A percentile compares a stretch with the other conserved stretches of the same genome.
phyloP scores from a whole-genome alignment of 2,888 invertebrate genomes.

The Cloeon dipterum region DNA sequence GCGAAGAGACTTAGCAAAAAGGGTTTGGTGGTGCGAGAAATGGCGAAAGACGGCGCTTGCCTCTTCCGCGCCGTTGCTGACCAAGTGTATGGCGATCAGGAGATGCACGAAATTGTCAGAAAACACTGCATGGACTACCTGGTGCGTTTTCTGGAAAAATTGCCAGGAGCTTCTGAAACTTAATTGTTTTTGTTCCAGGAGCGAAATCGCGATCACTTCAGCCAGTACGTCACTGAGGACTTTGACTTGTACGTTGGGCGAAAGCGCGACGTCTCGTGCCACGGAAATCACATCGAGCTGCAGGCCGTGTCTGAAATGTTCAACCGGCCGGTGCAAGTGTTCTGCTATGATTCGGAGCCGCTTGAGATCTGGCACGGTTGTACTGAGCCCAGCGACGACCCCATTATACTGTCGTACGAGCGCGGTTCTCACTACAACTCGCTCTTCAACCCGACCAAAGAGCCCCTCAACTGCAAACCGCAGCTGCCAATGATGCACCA shows the following conservation, averaged over 20 bases:
- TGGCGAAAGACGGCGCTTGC: conserved; percentile 76
- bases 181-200: conserved; percentile 25
- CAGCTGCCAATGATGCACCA: conserved; percentile 63
- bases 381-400: conserved; percentile 49
- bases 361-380: conserved; percentile 69
- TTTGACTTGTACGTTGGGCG: conserved; percentile 60
- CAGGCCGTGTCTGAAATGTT: conserved; percentile 80
- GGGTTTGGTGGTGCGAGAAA: conserved; percentile 55
- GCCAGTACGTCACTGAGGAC: conserved; percentile 74
- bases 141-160: no score
- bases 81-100: conserved; percentile 78
- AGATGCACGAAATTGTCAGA: conserved; percentile 61
- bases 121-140: conserved; percentile 79
- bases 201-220: conserved; percentile 67
- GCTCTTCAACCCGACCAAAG: conserved; percentile 62
- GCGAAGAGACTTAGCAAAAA: conserved; percentile 43
- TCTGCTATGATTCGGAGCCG: conserved; percentile 56
- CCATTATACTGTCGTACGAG: conserved; percentile 68
- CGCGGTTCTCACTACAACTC: conserved; percentile 73
- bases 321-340: conserved; percentile 68
- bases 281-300: conserved; percentile 80
- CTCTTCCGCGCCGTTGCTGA: conserved; percentile 71
- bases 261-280: conserved; percentile 53
- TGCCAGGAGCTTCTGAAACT: no score
- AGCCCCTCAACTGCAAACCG: conserved; percentile 58